These are phyloP conservation scores for Sturnus vulgaris DNA, from an alignment of 2,113 vertebrate species.

Conservation along the genomic window DNA sequence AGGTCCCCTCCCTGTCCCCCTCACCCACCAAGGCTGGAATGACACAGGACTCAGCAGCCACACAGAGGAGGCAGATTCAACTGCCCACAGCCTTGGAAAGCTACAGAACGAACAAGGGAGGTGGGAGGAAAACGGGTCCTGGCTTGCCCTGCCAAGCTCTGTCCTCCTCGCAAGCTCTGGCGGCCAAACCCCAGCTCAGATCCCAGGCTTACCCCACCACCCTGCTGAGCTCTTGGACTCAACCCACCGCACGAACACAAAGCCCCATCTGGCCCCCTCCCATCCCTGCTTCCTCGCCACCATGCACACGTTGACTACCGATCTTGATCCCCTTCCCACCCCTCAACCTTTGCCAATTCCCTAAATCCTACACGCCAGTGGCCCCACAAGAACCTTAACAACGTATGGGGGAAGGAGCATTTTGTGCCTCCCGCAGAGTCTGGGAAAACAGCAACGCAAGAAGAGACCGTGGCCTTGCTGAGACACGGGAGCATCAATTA, in stretches of 20 bases:
- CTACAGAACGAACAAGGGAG: not conserved
- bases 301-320: not conserved
- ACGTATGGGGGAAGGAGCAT: not conserved
- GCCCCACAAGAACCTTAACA: not conserved
- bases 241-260: not conserved
- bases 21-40: not conserved
- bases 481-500: constrained; percentile 6
- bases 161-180: not conserved
- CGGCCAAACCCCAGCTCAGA: not conserved
- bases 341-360: not conserved
- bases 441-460: not conserved
- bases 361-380: not conserved
- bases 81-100: not conserved
- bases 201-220: not conserved
- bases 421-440: rapidly evolving
- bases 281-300: not conserved
- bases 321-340: not conserved
- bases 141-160: not conserved
- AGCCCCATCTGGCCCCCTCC: constrained; percentile 41
- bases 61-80: not conserved
- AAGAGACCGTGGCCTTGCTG: not conserved
- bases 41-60: not conserved
- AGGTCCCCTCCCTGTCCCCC: not conserved
- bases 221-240: constrained; percentile 28
- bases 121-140: not conserved